Evolutionary conservation across 2,888 invertebrate genomes (phyloP).

Genomic region (Cerceris rybyensis): DNA sequence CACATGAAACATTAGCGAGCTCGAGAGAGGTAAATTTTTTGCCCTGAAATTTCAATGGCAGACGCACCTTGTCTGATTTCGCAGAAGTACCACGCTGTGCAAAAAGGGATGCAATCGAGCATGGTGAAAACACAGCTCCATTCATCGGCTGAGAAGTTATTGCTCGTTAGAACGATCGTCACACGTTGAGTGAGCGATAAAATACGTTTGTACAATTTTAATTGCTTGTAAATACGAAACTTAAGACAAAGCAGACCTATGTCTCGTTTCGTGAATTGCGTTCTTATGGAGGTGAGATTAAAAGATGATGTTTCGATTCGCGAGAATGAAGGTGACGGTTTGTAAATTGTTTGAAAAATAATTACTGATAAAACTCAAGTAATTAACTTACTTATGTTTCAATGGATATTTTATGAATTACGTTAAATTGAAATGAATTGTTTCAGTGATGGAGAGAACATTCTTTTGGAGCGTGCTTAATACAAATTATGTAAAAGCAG

Average conservation of each 20-base stretch:
- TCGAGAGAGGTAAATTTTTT: conserved; percentile 24
- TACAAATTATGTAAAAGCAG: no score
- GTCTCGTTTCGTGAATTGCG: neutral
- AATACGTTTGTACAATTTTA: conserved; percentile 22
- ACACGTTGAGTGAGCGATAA: conserved; percentile 28
- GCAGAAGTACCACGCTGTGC: conserved; percentile 23
- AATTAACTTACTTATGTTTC: no score
- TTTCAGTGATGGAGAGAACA: no score
- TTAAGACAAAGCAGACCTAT: conserved; percentile 26
- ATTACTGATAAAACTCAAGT: no score
- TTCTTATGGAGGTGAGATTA: no score
- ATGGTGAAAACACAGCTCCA: conserved; percentile 20
- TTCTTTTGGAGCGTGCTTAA: no score
- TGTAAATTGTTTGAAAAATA: no score
- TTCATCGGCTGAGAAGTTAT: conserved; percentile 39
- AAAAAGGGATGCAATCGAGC: conserved; percentile 22
- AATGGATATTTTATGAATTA: no score
- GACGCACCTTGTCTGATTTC: conserved; percentile 42
- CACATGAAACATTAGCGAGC: conserved; percentile 3
- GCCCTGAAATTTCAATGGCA: conserved; percentile 10
- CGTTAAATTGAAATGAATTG: no score
- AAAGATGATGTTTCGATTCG: no score
- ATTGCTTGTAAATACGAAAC: conserved; percentile 36
- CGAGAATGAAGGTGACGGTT: no score
- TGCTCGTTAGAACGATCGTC: conserved; percentile 27